Evolutionary conservation across 37 sponge, comb jelly and placozoan genomes (phyloP), one percentile per base, ranked within the genome.

Genomic region (Halisarca cf. caerulea): DNA sequence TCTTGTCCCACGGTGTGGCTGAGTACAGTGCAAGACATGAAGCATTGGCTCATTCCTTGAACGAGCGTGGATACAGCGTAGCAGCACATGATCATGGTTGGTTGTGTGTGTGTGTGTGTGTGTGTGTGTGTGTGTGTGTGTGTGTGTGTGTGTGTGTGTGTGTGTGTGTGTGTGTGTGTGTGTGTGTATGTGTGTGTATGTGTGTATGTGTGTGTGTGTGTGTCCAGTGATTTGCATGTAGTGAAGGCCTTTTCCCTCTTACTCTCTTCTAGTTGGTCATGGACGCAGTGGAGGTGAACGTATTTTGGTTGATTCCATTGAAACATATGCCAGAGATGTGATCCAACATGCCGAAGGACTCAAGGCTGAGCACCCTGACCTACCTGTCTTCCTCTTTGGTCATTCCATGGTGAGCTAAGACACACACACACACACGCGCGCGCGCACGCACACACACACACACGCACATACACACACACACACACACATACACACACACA

Each of bases 321-420:
- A 80, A 8, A 70, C 66, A 2, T 92, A 92, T 74, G 84, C 78
- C 23, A 34, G 60, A 6, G 93, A 92, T 72, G 87, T 86, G 21
- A 66, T 89, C 8, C 38, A 70, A 1, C 84, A 87, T 54, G 45
- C 86, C 21, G 60, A 84, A 37, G 82, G 59, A 25, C 39, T 84
- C 41, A 86, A 81, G 24, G 45, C 27, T 2, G 4, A 83, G 40
- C 78, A 89, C 33, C 87, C 90, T 43, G 66, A 28, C 18, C 28
- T 86, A 7, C 93, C 93, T 11, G 40, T 90, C 58, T 84, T 89
- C 58, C 70, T 92, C 14, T 78, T 92, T 79, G 93, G 93, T 11
- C 93, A 92, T 73, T 92, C 93, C 0, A 92, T 89, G 90, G 93
- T 92, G 54, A 78, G 92, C 6, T 18, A 28, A 4, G n/a, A n/a